Conservation (phyloP, 2,113 vertebrate genomes). For the Conger conger region DNA sequence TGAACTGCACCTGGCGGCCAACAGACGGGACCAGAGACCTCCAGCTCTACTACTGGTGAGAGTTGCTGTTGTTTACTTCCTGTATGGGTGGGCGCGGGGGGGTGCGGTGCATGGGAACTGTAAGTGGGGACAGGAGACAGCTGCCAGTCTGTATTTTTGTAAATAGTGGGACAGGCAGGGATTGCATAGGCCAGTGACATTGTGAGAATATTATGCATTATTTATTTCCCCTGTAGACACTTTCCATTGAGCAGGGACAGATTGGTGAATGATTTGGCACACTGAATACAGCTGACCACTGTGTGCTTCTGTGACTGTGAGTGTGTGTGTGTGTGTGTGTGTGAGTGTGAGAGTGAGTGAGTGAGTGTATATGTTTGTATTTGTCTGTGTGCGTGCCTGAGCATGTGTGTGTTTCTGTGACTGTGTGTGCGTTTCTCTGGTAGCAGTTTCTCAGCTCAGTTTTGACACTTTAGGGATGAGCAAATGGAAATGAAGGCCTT, state of each 20-base stretch:
- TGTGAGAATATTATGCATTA: background rate
- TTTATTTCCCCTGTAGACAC: background rate
- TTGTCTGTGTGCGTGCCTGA: background rate
- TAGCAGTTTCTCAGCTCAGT: background rate
- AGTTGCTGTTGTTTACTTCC: background rate
- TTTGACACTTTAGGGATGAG: conserved; percentile 4
- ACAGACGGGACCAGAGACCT: background rate
- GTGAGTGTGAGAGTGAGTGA: background rate
- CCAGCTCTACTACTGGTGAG: conserved; percentile 55
- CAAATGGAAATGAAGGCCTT: fast-evolving
- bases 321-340: background rate
- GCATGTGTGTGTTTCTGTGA: background rate
- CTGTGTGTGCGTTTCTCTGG: background rate
- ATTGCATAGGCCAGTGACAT: background rate
- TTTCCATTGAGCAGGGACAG: background rate
- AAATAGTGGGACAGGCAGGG: background rate
- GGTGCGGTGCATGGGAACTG: background rate
- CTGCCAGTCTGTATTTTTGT: background rate
- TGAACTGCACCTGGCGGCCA: conserved; percentile 60
- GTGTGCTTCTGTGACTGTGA: background rate
- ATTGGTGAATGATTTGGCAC: background rate
- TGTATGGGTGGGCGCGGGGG: no score
- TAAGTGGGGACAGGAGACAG: background rate
- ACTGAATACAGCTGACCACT: no score
- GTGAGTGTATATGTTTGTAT: background rate